Evolutionary conservation across 2,113 vertebrate genomes (phyloP).

Genomic region (Dolichotis patagonum): DNA sequence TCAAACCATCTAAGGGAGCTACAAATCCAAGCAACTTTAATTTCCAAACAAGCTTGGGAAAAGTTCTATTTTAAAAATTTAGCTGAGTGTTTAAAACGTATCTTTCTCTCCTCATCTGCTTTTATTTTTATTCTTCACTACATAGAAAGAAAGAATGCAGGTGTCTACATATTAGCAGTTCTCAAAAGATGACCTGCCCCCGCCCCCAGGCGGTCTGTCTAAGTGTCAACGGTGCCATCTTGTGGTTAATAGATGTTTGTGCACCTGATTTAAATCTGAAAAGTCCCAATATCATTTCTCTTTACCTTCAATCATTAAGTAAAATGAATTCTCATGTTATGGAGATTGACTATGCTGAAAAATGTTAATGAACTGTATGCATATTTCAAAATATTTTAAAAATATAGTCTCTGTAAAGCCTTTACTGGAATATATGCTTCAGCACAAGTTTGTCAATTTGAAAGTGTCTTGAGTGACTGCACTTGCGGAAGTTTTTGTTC

Average conservation of each 20-base stretch:
- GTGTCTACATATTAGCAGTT: not conserved
- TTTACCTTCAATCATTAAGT: not conserved
- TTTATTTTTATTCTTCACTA: not conserved
- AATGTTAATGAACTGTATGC: not conserved
- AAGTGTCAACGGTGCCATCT: slow-evolving; percentile 73
- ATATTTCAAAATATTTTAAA: slow-evolving; percentile 21
- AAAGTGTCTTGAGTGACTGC: not conserved
- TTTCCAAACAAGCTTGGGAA: not conserved
- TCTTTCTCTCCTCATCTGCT: not conserved
- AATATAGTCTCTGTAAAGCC: not conserved
- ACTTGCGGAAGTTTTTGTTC: not conserved
- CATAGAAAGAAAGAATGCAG: not conserved
- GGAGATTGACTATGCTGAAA: not conserved
- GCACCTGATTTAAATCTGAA: not conserved
- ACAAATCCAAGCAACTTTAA: not conserved
- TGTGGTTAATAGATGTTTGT: not conserved
- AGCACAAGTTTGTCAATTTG: not conserved
- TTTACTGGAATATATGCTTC: not conserved
- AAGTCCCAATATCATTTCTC: not conserved
- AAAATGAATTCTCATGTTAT: not conserved
- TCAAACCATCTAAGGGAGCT: not conserved
- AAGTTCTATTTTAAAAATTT: slow-evolving; percentile 2
- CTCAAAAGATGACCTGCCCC: not conserved
- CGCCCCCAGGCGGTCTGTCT: fast-evolving
- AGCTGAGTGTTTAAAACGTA: not conserved